A percentile compares a stretch with the other conserved stretches of the same genome.
These are phyloP conservation scores for Epinotia brunnichana DNA, from an alignment of 2,888 invertebrate genomes.

Conservation along the genomic window DNA sequence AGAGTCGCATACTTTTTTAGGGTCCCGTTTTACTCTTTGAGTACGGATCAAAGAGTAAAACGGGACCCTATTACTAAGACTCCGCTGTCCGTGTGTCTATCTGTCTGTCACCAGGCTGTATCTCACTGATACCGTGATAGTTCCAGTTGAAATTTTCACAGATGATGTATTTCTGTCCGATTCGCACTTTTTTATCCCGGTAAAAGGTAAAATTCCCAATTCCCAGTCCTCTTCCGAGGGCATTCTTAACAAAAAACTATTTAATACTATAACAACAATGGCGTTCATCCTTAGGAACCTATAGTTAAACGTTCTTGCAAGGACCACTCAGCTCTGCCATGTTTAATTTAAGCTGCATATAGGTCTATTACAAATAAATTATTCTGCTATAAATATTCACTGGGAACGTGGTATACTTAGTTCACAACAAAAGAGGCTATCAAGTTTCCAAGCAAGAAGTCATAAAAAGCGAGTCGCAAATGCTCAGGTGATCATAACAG, in stretches of 20 bases:
- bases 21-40: no score
- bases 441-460: slow-evolving; percentile 7
- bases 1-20: background rate
- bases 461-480: slow-evolving; percentile 12
- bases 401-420: background rate
- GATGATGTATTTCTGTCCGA: no score
- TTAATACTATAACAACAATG: background rate
- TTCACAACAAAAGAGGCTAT: slow-evolving; percentile 1
- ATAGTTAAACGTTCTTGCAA: background rate
- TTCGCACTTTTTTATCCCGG: background rate
- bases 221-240: background rate
- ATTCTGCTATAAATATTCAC: background rate
- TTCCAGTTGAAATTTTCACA: no score
- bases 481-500: slow-evolving; percentile 20
- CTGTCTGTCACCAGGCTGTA: no score
- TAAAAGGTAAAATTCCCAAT: background rate
- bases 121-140: no score
- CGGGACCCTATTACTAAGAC: no score
- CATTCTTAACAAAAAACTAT: background rate
- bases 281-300: background rate
- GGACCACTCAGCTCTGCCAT: background rate
- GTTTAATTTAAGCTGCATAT: background rate
- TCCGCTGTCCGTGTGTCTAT: no score
- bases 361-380: background rate
- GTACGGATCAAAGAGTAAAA: no score